Evolutionary conservation across 2,888 invertebrate species (phyloP).

Genomic region (Tiphia femorata): DNA sequence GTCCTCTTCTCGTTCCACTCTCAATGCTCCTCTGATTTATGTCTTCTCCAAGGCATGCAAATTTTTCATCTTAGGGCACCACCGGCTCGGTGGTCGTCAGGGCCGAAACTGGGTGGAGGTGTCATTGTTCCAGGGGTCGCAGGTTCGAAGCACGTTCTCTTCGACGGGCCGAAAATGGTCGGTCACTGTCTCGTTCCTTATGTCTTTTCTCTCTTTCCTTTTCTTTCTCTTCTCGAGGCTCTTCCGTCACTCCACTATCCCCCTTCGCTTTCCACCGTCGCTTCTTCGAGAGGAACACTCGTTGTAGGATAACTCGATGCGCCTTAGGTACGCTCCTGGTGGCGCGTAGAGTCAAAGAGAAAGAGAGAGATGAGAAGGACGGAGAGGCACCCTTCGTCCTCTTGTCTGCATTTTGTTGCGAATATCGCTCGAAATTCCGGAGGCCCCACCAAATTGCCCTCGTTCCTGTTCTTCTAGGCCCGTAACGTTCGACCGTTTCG

Average conservation of each 20-base stretch:
- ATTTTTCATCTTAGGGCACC: conserved; percentile 31
- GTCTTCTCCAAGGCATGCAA: conserved; percentile 46
- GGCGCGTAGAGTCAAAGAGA: not conserved
- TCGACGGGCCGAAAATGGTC: no score
- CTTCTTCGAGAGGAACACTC: not conserved
- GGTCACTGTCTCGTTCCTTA: not conserved
- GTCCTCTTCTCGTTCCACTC: conserved; percentile 1
- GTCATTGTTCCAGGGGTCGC: conserved; percentile 44
- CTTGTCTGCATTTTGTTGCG: conserved; percentile 38
- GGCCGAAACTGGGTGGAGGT: conserved; percentile 38
- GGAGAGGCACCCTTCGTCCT: not conserved
- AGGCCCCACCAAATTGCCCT: conserved; percentile 47
- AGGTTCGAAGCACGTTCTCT: no score
- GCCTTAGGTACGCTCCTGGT: not conserved
- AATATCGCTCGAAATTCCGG: conserved; percentile 38
- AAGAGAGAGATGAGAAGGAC: not conserved
- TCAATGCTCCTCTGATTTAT: conserved; percentile 46
- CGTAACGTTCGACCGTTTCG: conserved; percentile 18
- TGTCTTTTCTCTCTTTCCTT: not conserved
- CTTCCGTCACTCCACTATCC: no score
- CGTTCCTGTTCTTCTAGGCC: conserved; percentile 49
- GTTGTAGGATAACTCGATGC: not conserved
- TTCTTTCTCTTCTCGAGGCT: not conserved
- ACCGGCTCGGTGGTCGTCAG: no score
- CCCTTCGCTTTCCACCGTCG: no score